Percentiles rank a stretch among this genome's conserved stretches.
Evolutionary conservation across 2,113 vertebrate species (phyloP).

Genomic region (Microtus ochrogaster): DNA sequence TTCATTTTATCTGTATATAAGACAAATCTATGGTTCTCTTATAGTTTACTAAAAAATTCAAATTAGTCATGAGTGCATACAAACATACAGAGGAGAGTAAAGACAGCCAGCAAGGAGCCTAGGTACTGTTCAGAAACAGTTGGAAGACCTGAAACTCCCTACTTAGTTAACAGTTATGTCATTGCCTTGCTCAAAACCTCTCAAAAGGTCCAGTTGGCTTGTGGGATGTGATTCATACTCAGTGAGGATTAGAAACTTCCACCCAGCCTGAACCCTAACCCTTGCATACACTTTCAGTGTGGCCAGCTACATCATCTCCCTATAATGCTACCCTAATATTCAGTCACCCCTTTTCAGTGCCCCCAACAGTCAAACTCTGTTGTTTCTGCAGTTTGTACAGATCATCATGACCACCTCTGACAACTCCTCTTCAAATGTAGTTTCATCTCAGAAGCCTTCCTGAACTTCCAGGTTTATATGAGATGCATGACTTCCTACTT

Average conservation of each 20-base stretch:
- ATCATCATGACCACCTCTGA: neutral
- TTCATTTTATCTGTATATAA: neutral
- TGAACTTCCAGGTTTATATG: neutral
- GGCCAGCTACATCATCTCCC: neutral
- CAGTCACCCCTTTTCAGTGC: neutral
- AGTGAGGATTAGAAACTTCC: rapidly evolving
- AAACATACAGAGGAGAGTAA: neutral
- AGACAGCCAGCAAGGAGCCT: neutral
- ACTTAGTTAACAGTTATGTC: neutral
- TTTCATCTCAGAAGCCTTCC: neutral
- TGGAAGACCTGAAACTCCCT: neutral
- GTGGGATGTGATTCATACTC: neutral
- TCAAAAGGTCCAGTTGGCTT: neutral
- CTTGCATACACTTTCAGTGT: rapidly evolving
- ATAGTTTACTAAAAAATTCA: slow-evolving; percentile 27
- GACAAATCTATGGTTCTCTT: neutral
- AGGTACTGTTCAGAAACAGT: neutral
- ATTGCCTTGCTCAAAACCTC: neutral
- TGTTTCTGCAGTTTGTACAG: neutral
- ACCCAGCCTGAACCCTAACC: rapidly evolving
- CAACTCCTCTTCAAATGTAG: neutral
- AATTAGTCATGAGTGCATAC: neutral
- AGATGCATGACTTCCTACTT: neutral
- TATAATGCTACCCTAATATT: neutral
- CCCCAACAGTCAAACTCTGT: neutral